These are phyloP conservation scores for Chymomyza costata DNA, from an alignment of 1,140 invertebrate species.

Conservation along the genomic window DNA sequence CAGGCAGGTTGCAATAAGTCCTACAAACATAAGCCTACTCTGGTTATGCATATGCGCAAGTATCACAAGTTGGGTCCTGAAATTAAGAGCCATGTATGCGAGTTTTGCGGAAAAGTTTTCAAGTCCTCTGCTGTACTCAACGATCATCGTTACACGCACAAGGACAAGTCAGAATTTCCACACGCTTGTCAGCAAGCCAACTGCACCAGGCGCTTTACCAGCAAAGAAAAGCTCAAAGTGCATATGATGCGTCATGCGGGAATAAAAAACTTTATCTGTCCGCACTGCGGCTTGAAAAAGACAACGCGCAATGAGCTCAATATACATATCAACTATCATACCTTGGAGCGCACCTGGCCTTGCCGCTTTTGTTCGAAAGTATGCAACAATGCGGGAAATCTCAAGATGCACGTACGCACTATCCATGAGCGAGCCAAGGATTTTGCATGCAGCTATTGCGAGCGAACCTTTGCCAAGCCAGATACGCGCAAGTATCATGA, in stretches of 20 bases:
- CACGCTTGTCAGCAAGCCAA: conserved; percentile 38
- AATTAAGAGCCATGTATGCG: conserved; percentile 48
- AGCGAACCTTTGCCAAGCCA: conserved; percentile 53
- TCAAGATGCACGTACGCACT: conserved; percentile 56
- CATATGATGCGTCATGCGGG: conserved; percentile 66
- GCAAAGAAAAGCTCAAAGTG: conserved; percentile 52
- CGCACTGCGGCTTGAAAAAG: conserved; percentile 61
- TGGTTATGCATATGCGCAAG: conserved; percentile 43
- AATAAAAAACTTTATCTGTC: conserved; percentile 63
- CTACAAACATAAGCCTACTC: conserved; percentile 59
- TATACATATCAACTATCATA: conserved; percentile 66
- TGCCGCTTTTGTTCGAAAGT: conserved; percentile 56
- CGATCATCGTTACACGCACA: conserved; percentile 54
- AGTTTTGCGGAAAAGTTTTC: conserved; percentile 59
- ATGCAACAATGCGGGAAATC: conserved; percentile 57
- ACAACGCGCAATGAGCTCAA: conserved; percentile 64
- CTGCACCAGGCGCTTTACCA: conserved; percentile 42
- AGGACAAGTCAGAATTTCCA: conserved; percentile 40
- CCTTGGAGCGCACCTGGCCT: conserved; percentile 54
- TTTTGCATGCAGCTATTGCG: conserved; percentile 58
- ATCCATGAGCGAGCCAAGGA: conserved; percentile 53
- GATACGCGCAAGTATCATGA: conserved; percentile 67
- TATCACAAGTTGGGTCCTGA: conserved; percentile 46
- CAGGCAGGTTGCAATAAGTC: conserved; percentile 42
- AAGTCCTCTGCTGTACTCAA: conserved; percentile 45